Evolutionary conservation across 2,113 vertebrate species (phyloP).

Genomic region (Ondatra zibethicus): DNA sequence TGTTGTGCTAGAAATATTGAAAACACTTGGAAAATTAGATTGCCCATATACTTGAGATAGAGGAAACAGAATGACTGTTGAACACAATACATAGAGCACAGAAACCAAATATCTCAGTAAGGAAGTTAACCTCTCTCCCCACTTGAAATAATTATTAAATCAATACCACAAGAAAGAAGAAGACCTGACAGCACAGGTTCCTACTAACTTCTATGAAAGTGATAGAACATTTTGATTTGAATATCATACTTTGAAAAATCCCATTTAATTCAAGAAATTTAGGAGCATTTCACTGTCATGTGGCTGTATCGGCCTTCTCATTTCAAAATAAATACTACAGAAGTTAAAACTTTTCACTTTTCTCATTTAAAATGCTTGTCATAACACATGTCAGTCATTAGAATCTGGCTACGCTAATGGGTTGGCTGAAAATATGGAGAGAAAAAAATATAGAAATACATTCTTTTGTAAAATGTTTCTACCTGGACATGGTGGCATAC

Average conservation of each 20-base stretch:
- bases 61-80: background rate
- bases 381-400: background rate
- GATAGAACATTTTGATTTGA: background rate
- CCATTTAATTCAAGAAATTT: background rate
- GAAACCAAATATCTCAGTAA: background rate
- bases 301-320: background rate
- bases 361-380: background rate
- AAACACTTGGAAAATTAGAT: background rate
- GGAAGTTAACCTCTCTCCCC: rapidly evolving
- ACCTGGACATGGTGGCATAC: too few species aligned
- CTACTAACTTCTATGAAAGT: background rate
- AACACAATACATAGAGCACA: background rate
- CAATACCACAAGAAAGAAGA: rapidly evolving
- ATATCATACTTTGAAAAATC: background rate
- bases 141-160: background rate
- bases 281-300: background rate
- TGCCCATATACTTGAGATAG: background rate
- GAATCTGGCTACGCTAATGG: background rate
- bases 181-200: background rate
- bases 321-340: background rate
- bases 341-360: background rate
- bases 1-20: background rate
- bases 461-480: background rate
- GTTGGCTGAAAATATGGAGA: background rate
- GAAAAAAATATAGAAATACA: background rate